Conservation (phyloP, 1,140 invertebrate species). For the Acromyrmex charruanus region DNA sequence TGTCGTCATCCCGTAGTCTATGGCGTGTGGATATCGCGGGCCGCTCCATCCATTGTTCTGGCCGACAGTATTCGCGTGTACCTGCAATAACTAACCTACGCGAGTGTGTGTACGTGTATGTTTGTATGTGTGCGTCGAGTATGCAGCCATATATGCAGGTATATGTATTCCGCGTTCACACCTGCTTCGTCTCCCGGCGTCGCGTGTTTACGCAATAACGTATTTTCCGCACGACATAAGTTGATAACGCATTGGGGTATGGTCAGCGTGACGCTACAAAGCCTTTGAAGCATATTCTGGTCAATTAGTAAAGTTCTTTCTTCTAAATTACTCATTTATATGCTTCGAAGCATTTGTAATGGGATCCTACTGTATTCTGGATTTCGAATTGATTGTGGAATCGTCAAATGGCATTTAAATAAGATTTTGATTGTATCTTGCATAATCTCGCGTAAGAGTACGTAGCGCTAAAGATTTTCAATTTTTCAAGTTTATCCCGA, state of each 20-base stretch:
- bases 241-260: slow-evolving; percentile 2
- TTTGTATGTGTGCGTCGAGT: background rate
- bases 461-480: background rate
- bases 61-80: slow-evolving; percentile 48
- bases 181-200: slow-evolving; percentile 4
- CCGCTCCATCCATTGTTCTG: slow-evolving; percentile 72
- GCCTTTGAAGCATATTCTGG: too few relatives aligned
- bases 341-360: too few relatives aligned
- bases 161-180: background rate
- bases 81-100: slow-evolving; percentile 63
- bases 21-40: slow-evolving; percentile 69
- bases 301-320: too few relatives aligned
- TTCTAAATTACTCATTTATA: too few relatives aligned
- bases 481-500: background rate
- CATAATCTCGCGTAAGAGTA: background rate
- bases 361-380: too few relatives aligned
- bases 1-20: slow-evolving; percentile 70
- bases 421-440: background rate
- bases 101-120: background rate
- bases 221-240: background rate
- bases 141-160: background rate
- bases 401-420: background rate
- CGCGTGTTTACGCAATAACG: slow-evolving; percentile 1
- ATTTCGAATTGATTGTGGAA: background rate
- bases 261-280: too few relatives aligned